phyloP scores from a whole-genome alignment of 2,113 vertebrate genomes.

The Oncorhynchus mykiss region DNA sequence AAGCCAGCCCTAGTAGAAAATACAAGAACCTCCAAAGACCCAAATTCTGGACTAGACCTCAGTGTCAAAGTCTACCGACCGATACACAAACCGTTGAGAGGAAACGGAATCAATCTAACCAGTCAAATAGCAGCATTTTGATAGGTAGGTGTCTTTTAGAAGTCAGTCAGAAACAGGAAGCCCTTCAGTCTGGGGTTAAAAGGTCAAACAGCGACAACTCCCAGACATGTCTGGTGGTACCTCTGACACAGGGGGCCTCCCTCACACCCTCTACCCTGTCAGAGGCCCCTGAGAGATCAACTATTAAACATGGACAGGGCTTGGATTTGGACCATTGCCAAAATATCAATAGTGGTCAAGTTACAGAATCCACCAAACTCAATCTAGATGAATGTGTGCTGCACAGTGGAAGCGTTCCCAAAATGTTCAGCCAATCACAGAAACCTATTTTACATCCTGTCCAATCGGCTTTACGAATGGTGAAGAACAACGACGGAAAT shows the following conservation, averaged over 20 bases:
- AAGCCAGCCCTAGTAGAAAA: conserved; percentile 17
- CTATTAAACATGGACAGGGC: background rate
- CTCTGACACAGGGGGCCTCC: conserved; percentile 13
- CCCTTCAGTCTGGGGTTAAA: background rate
- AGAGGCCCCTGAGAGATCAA: background rate
- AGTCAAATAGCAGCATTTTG: conserved; percentile 29
- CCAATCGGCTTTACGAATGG: background rate
- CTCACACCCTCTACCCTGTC: conserved; percentile 3
- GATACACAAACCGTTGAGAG: conserved; percentile 12
- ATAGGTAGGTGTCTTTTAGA: conserved; percentile 48
- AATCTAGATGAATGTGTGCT: conserved; percentile 8
- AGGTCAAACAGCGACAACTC: conserved; percentile 23
- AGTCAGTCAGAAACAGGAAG: conserved; percentile 19
- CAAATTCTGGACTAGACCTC: conserved; percentile 24
- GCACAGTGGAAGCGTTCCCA: conserved; percentile 11
- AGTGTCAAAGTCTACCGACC: conserved; percentile 18
- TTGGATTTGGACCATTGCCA: conserved; percentile 11
- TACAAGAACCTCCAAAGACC: conserved; percentile 25
- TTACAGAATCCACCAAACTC: conserved; percentile 30
- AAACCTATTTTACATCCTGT: background rate
- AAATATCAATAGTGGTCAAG: conserved; percentile 9
- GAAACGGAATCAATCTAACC: background rate
- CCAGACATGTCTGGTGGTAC: conserved; percentile 31
- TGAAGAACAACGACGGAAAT: background rate
- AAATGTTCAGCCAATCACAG: conserved; percentile 4